Percentiles rank a stretch among this genome's conserved stretches.
Evolutionary conservation across 2,888 invertebrate species (phyloP).

Genomic region (Hirtodrosophila alboralis): DNA sequence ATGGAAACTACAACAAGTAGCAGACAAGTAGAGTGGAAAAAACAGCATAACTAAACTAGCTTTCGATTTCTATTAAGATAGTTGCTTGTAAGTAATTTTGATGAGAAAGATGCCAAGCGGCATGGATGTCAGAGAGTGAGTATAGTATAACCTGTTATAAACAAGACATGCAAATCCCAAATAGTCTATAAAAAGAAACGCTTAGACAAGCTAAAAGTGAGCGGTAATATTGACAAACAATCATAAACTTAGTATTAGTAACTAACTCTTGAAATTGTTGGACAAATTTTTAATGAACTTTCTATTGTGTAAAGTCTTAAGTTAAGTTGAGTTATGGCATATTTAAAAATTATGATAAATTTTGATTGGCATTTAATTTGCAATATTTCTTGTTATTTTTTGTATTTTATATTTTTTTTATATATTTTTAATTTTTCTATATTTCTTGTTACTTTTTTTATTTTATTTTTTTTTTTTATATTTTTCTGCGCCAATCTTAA

Average conservation of each 20-base stretch:
- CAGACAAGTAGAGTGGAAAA: slow-evolving; percentile 1
- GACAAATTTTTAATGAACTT: no score
- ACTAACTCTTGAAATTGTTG: neutral
- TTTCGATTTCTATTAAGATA: slow-evolving; percentile 60
- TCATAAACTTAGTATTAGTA: neutral
- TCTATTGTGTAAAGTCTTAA: no score
- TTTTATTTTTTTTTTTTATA: no score
- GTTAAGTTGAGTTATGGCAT: no score
- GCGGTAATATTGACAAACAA: slow-evolving; percentile 35
- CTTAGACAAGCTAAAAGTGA: slow-evolving; percentile 38
- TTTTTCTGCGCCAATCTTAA: no score
- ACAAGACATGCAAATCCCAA: slow-evolving; percentile 46
- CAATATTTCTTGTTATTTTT: no score
- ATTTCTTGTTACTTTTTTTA: no score
- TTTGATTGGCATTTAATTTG: no score
- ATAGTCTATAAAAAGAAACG: slow-evolving; percentile 23
- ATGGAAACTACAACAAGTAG: slow-evolving; percentile 1
- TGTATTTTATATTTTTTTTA: no score
- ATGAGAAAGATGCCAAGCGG: slow-evolving; percentile 27
- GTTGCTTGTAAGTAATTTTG: slow-evolving; percentile 21
- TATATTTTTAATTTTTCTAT: no score
- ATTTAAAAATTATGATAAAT: no score
- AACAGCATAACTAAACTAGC: slow-evolving; percentile 40
- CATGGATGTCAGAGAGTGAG: slow-evolving; percentile 9
- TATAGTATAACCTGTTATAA: slow-evolving; percentile 43